Conservation (phyloP, 2,113 vertebrate genomes). For the Ramphastos sulfuratus region DNA sequence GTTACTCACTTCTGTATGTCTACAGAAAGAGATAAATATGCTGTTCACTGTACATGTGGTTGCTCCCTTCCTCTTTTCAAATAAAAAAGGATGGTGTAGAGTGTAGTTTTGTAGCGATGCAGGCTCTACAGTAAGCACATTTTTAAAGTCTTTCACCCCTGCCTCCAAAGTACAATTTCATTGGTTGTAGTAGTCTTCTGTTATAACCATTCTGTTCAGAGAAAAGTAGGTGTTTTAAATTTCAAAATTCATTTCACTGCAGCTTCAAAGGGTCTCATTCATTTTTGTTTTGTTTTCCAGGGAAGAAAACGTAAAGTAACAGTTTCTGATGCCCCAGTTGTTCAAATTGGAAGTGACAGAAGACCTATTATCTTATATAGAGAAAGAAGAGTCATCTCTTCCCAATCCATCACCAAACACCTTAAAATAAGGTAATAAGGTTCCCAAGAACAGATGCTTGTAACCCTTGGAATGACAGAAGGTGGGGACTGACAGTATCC, state of each 20-base stretch:
- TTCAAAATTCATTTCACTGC: not conserved
- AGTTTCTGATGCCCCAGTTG: not conserved
- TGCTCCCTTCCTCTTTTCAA: not conserved
- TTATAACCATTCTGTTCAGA: not conserved
- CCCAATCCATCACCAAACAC: not conserved
- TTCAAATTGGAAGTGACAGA: constrained; percentile 31
- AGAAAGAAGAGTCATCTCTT: not conserved
- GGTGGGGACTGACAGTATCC: not conserved
- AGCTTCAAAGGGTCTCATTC: not conserved
- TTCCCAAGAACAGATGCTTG: not conserved
- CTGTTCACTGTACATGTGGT: not conserved
- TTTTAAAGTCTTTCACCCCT: not conserved
- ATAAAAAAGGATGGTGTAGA: not conserved
- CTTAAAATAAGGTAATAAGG: not conserved
- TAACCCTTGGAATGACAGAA: not conserved
- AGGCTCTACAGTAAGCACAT: not conserved
- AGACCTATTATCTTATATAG: constrained; percentile 10
- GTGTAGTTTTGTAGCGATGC: not conserved
- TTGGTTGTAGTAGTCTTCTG: not conserved
- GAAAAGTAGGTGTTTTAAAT: not conserved
- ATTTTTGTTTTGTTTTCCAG: constrained; percentile 6
- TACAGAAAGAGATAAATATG: not conserved
- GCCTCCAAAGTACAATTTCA: not conserved
- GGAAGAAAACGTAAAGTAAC: not conserved
- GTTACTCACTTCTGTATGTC: not conserved